These are phyloP conservation scores for Moxostoma hubbsi DNA, from an alignment of 2,797 vertebrate genomes.

Conservation along the genomic window DNA sequence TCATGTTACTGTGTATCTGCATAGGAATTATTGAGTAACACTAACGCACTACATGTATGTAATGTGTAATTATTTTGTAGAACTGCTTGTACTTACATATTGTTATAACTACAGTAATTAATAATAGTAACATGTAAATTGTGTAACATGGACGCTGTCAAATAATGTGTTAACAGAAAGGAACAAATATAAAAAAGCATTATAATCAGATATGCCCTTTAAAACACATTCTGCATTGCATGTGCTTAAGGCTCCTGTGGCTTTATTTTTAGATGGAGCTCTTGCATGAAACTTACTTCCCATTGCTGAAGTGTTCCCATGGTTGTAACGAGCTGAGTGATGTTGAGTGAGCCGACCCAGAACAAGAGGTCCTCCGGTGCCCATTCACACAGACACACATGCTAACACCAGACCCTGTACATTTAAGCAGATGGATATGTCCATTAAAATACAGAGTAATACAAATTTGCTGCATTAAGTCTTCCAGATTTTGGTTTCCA, in stretches of 20 bases:
- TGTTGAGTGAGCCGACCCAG: conserved; percentile 57
- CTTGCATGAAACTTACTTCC: conserved; percentile 60
- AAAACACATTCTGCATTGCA: conserved; percentile 4
- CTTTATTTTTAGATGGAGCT: conserved; percentile 58
- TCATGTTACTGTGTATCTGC: too few relatives aligned
- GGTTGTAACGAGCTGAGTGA: conserved; percentile 60
- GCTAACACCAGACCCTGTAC: conserved; percentile 30
- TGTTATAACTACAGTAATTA: too few relatives aligned
- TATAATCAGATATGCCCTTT: background rate
- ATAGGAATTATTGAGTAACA: too few relatives aligned
- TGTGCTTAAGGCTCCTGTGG: conserved; percentile 39
- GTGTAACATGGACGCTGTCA: too few relatives aligned
- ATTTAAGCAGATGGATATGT: background rate
- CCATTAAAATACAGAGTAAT: background rate
- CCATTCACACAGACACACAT: conserved; percentile 46
- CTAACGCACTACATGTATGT: too few relatives aligned
- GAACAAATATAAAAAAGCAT: too few relatives aligned
- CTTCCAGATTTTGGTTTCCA: background rate
- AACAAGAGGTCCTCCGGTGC: conserved; percentile 52
- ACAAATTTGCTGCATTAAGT: background rate
- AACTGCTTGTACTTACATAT: too few relatives aligned
- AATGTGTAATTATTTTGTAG: too few relatives aligned
- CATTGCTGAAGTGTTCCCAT: conserved; percentile 62
- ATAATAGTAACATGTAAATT: too few relatives aligned
- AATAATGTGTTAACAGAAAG: too few relatives aligned